A percentile compares a stretch with the other conserved stretches of the same genome.
phyloP scores from a whole-genome alignment of 2,888 invertebrate species.

The Andrena camellia region DNA sequence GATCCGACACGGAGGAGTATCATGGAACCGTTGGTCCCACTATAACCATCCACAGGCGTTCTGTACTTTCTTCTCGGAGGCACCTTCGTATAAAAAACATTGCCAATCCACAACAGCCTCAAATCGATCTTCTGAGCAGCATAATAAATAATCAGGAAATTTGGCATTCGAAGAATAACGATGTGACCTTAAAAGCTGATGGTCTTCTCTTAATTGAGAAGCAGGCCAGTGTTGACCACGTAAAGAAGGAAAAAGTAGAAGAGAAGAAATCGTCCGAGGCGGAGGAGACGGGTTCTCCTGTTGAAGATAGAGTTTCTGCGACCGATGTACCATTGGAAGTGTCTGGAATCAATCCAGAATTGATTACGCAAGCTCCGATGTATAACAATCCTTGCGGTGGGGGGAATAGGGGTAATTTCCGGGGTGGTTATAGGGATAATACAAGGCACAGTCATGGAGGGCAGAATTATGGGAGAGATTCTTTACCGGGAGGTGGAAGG shows the following conservation, averaged over 20 bases:
- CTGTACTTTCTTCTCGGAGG: conserved; percentile 77
- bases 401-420: conserved; percentile 80
- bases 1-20: conserved; percentile 76
- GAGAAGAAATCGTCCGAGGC: background rate
- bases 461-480: conserved; percentile 85
- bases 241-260: conserved; percentile 73
- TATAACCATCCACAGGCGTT: conserved; percentile 75
- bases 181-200: conserved; percentile 87
- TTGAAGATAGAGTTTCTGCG: conserved; percentile 23
- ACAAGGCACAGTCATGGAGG: conserved; percentile 80
- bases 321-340: conserved; percentile 74
- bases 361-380: conserved; percentile 87
- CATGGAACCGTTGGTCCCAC: conserved; percentile 72
- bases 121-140: conserved; percentile 88
- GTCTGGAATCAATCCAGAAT: conserved; percentile 76
- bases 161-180: conserved; percentile 89
- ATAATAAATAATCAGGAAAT: conserved; percentile 90
- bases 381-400: conserved; percentile 88
- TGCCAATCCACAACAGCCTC: conserved; percentile 62
- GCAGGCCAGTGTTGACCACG: conserved; percentile 71
- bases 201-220: conserved; percentile 87
- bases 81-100: conserved; percentile 79
- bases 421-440: conserved; percentile 78
- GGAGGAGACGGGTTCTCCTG: conserved; percentile 11
- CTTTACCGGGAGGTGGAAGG: conserved; percentile 80